Base-by-base conservation (phyloP, 1,140 invertebrate species). In the Pomacea maculata region DNA sequence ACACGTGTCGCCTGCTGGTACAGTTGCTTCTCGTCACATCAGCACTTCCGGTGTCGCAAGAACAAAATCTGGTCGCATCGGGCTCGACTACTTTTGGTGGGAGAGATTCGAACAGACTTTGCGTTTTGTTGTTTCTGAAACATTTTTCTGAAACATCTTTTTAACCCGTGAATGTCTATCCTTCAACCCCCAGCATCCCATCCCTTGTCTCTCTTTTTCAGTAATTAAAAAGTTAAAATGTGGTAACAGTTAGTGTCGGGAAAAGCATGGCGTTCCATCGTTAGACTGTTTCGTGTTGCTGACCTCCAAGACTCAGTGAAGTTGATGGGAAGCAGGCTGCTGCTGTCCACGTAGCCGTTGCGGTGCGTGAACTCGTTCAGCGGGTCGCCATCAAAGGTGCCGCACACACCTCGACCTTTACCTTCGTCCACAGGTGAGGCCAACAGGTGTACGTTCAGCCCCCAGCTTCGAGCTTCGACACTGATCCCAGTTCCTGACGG, bases 281-380 rank as follows among this genome's bases (percentile, higher is more conserved):
- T 45, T 45, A 45, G 34, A 45, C 34, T 45, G 34, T 45, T 45
- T 45, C 8, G 10, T 57, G n/a, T 21, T 34, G 25, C 64, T 63
- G 73, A 82, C 80, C 76, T 82, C 80, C 80, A 82, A 34, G 76
- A 76, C 71, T 82, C 80, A 0, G 67, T 70, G 61, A 82, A 82
- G 2, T 9, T 34, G 34, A 15, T 55, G 45, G 61, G 80, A 25
- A 79, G 64, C 19, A 54, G 71, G n/a, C 45, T 15, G 75, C 10
- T 25, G n/a, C 14, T 10, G 57, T 71, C 65, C 14, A 75, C 68
- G 19, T 12, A 61, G 12, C 80, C 80, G 71, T 82, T 54, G 34
- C 67, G 75, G 57, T 82, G 68, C 8, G 80, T 82, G 76, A 82
- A 79, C 19, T 82, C 80, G 71, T 76, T 76, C 61, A 34, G 7